Percentiles rank a stretch among this genome's conserved stretches.
These are phyloP conservation scores for Stenotaenia linearis DNA, from an alignment of 2,888 invertebrate genomes.

Conservation along the genomic window DNA sequence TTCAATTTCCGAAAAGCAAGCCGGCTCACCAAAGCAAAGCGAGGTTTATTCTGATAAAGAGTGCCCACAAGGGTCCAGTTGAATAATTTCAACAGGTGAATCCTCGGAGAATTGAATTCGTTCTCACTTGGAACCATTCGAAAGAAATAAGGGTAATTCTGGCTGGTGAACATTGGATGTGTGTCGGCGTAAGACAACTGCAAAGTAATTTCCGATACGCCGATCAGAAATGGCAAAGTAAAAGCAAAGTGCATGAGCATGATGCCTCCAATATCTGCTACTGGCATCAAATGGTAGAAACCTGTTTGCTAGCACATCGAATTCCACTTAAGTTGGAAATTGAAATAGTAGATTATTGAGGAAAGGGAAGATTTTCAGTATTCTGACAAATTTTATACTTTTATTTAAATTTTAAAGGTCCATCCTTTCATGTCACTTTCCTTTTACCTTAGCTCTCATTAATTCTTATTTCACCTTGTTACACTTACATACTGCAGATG, in stretches of 20 bases:
- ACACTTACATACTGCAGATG: no score
- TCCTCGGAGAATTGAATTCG: slow-evolving; percentile 87
- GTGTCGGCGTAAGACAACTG: slow-evolving; percentile 95
- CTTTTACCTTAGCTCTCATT: no score
- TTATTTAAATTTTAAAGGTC: no score
- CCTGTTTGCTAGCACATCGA: neutral
- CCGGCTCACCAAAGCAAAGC: slow-evolving; percentile 76
- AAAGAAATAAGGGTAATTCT: slow-evolving; percentile 93
- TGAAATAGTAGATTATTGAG: neutral
- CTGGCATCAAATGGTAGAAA: neutral
- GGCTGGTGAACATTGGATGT: slow-evolving; percentile 91
- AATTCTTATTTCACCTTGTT: no score
- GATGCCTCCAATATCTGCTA: neutral
- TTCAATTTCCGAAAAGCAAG: neutral
- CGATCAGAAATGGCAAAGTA: slow-evolving; percentile 9
- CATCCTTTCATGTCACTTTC: no score
- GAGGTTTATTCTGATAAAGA: slow-evolving; percentile 90
- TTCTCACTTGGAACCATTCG: slow-evolving; percentile 94
- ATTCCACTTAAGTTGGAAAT: neutral
- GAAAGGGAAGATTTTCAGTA: neutral
- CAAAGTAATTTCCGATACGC: slow-evolving; percentile 34
- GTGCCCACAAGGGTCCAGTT: slow-evolving; percentile 98
- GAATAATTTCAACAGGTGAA: slow-evolving; percentile 79
- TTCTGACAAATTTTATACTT: no score
- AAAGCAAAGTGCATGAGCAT: slow-evolving; percentile 1